A percentile compares a stretch with the other conserved stretches of the same genome.
Evolutionary conservation across 2,888 invertebrate genomes (phyloP).

Genomic region (Drosophila nr. medialis): DNA sequence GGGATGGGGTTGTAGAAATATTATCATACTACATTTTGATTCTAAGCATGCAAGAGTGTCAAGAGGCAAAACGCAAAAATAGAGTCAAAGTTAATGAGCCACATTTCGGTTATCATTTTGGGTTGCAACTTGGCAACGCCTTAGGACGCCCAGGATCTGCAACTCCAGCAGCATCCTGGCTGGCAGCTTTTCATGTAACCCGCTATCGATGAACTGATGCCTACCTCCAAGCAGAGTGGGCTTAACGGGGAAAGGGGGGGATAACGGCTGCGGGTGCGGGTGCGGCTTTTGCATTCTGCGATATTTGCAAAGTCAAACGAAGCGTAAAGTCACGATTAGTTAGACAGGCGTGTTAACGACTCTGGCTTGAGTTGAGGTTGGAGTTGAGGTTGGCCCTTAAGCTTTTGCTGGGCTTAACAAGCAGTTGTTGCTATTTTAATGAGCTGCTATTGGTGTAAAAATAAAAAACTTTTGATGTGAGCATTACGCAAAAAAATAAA

Average conservation of each 20-base stretch:
- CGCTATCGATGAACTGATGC: conserved; percentile 64
- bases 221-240: not conserved
- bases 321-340: conserved; percentile 84
- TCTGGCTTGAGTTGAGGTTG: conserved; percentile 43
- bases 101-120: conserved; percentile 76
- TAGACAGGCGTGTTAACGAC: conserved; percentile 83
- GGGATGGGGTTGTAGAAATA: conserved; percentile 7
- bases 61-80: conserved; percentile 31
- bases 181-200: conserved; percentile 53
- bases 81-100: conserved; percentile 77
- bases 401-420: conserved; percentile 26
- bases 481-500: conserved; percentile 48
- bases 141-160: conserved; percentile 14
- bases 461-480: conserved; percentile 72
- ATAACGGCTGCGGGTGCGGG: not conserved
- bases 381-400: conserved; percentile 35
- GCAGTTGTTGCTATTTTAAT: conserved; percentile 76
- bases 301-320: conserved; percentile 83
- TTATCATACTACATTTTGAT: conserved; percentile 63
- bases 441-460: conserved; percentile 66
- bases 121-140: conserved; percentile 62
- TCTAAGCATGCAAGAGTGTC: conserved; percentile 24
- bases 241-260: not conserved
- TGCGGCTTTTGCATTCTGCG: conserved; percentile 63
- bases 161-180: conserved; percentile 26